A percentile compares a stretch with the other conserved stretches of the same genome.
Conservation (phyloP, 2,888 invertebrate species). For the Lacanobia wlatinum region DNA sequence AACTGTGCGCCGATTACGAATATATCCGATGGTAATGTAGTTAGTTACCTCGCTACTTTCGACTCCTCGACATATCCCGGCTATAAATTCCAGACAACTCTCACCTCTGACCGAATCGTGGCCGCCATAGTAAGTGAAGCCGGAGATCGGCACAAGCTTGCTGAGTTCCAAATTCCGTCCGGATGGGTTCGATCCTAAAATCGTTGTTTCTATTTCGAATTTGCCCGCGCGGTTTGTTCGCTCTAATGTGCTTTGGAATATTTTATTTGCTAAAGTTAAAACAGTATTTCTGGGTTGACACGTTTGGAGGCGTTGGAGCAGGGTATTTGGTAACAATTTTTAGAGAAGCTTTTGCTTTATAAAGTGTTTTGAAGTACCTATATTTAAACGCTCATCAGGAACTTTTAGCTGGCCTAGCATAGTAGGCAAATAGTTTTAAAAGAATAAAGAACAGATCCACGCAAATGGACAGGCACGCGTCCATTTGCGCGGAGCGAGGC, state of each 20-base stretch:
- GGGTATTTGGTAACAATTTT: neutral
- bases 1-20: conserved; percentile 3
- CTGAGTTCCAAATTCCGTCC: conserved; percentile 68
- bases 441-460: too few species aligned
- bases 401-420: too few species aligned
- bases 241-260: conserved; percentile 29
- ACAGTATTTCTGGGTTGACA: conserved; percentile 17
- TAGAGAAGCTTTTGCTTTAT: neutral
- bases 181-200: conserved; percentile 70
- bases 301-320: neutral
- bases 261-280: conserved; percentile 30
- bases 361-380: too few species aligned
- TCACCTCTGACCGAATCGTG: conserved; percentile 69
- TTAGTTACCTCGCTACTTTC: conserved; percentile 43
- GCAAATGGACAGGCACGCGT: too few species aligned
- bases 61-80: conserved; percentile 40
- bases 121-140: conserved; percentile 75
- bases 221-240: conserved; percentile 22
- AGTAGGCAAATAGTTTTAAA: too few species aligned
- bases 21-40: conserved; percentile 25
- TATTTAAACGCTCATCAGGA: too few species aligned
- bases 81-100: conserved; percentile 52
- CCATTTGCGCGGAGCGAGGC: too few species aligned
- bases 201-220: conserved; percentile 69
- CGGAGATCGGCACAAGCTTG: conserved; percentile 76